Conservation (phyloP, 64 coral and sea anemone genomes). For the Pocillopora damicornis region DNA sequence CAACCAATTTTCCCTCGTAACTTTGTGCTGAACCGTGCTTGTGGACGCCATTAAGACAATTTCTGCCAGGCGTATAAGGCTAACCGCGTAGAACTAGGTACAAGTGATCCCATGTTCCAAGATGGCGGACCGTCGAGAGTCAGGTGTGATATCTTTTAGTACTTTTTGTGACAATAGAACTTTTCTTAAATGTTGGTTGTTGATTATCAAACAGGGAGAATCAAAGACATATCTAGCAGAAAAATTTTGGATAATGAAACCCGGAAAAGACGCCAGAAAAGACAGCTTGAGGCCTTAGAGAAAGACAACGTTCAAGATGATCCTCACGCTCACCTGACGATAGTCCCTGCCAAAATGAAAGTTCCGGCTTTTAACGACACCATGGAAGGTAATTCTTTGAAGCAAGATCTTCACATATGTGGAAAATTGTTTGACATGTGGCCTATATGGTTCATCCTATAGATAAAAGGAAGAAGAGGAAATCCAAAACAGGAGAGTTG, state of each 20-base stretch:
- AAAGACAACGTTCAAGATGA: slow-evolving; percentile 93
- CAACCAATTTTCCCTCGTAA: slow-evolving; percentile 69
- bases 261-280: slow-evolving; percentile 76
- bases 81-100: not conserved
- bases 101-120: slow-evolving; percentile 31
- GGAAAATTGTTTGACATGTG: not conserved
- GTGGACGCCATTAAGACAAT: not conserved
- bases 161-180: not conserved
- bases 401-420: not conserved
- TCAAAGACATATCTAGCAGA: slow-evolving; percentile 69
- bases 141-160: slow-evolving; percentile 17
- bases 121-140: slow-evolving; percentile 73
- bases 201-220: slow-evolving; percentile 46
- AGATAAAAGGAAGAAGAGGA: slow-evolving; percentile 92
- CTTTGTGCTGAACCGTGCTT: not conserved
- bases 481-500: slow-evolving; percentile 84
- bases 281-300: slow-evolving; percentile 82
- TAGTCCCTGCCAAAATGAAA: slow-evolving; percentile 68
- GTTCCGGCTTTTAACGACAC: slow-evolving; percentile 92
- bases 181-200: not conserved
- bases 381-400: slow-evolving; percentile 68
- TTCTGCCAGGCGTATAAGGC: slow-evolving; percentile 8
- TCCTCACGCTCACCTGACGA: slow-evolving; percentile 77
- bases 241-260: slow-evolving; percentile 69
- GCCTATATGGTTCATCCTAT: not conserved